Evolutionary conservation across 2,797 vertebrate genomes (phyloP), one percentile per base, ranked within the genome.

Genomic region (Gymnothorax javanicus): DNA sequence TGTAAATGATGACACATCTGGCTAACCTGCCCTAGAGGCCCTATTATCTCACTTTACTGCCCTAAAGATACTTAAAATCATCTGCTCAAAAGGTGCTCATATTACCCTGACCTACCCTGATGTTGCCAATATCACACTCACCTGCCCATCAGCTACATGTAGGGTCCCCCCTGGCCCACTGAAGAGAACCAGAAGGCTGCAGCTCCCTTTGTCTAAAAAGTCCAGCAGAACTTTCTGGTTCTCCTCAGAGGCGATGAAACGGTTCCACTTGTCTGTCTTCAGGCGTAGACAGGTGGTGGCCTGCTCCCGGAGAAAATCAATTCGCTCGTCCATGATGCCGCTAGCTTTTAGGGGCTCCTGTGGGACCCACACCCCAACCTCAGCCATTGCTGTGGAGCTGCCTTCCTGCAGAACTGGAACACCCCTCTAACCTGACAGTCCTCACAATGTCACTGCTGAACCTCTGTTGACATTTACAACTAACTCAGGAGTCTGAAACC

Each of bases 191-290:
- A 97, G 93, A 33, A 91, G 91, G 77, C 92, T 92, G 60, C 89
- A 90, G 89, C 93, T 94, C 69, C 91, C 92, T 87, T 95, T 93
- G 89, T 97, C 96, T 89, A 97, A 91, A 88, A 96, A 97, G 90
- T 96, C 95, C 89, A 96, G 90, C 87, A 97, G 91, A 67, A 94
- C 88, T 90, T 93, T 95, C 92, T 97, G 96, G 93, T 97, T 97
- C 89, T 97, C 96, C 85, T 97, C 96, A 0, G 95, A 87, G 2
- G 94, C 94, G 50, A 97, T 95, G 91, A 97, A 97, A 83, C 94
- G 95, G 90, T 97, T 97, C 97, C 96, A 97, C 73, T 96, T 96
- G 91, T 97, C 96, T 0, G 95, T 95, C 92, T 97, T 97, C 20
- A 96, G 92, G 25, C 94, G 94, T 62, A 97, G 93, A 83, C 96